Evolutionary conservation across 1,140 invertebrate species (phyloP).

Genomic region (Oscheius sp.): DNA sequence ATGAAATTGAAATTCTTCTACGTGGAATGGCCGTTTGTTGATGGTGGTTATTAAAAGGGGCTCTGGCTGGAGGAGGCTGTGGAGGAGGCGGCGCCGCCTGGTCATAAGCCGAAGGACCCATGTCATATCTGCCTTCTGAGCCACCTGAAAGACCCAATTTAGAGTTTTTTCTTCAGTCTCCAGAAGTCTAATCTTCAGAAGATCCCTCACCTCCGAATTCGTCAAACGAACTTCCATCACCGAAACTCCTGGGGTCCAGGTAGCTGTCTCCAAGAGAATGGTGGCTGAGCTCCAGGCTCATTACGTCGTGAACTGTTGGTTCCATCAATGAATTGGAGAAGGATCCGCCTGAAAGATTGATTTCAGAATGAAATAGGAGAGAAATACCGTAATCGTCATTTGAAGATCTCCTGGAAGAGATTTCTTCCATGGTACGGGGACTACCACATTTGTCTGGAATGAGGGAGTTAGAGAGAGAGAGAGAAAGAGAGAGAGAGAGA

Average conservation of each 20-base stretch:
- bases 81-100: too few relatives aligned
- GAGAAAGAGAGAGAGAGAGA: neutral
- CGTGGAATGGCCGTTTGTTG: too few relatives aligned
- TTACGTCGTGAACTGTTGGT: neutral
- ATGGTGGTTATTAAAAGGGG: too few relatives aligned
- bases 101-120: too few relatives aligned
- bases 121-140: too few relatives aligned
- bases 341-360: neutral
- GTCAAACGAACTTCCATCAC: neutral
- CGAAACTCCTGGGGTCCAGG: constrained; percentile 13
- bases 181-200: too few relatives aligned
- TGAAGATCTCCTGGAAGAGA: constrained; percentile 7
- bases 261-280: neutral
- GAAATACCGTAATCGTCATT: neutral
- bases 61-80: too few relatives aligned
- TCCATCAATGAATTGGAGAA: constrained; percentile 1
- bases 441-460: neutral
- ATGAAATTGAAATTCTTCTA: too few relatives aligned
- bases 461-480: neutral
- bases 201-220: neutral
- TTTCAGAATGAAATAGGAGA: neutral
- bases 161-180: too few relatives aligned
- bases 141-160: too few relatives aligned
- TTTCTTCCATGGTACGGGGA: neutral
- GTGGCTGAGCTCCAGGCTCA: constrained; percentile 13